Conservation (phyloP, 2,113 vertebrate species). For the Rutilus rutilus region DNA sequence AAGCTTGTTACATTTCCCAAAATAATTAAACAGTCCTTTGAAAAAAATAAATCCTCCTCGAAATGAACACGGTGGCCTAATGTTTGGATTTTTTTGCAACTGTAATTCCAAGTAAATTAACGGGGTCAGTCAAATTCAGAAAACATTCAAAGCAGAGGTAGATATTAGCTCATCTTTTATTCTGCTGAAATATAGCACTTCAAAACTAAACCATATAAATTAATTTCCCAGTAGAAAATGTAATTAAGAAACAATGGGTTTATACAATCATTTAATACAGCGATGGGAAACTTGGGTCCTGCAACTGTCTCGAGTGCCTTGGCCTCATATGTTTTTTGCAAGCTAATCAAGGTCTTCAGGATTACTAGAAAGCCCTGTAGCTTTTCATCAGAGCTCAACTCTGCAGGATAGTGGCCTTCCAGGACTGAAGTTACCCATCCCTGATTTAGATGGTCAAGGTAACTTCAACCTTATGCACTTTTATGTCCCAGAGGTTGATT, state of each 20-base stretch:
- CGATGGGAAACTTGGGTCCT: too few species aligned
- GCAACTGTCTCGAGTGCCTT: too few species aligned
- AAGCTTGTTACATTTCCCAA: slow-evolving; percentile 27
- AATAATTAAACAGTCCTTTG: slow-evolving; percentile 41
- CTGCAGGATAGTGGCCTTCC: too few species aligned
- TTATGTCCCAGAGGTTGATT: too few species aligned
- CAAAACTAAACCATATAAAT: neutral
- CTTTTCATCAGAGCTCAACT: too few species aligned
- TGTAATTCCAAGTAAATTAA: slow-evolving; percentile 38
- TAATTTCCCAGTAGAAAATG: neutral
- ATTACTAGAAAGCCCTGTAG: too few species aligned
- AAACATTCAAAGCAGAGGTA: slow-evolving; percentile 14
- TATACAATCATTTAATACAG: neutral
- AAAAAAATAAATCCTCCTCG: slow-evolving; percentile 34
- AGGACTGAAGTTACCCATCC: too few species aligned
- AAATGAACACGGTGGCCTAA: slow-evolving; percentile 8
- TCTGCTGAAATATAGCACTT: neutral
- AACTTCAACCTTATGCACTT: too few species aligned
- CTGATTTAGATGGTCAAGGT: too few species aligned
- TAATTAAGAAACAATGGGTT: neutral
- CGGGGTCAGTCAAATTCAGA: slow-evolving; percentile 40
- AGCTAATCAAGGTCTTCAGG: too few species aligned
- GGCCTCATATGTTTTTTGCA: too few species aligned
- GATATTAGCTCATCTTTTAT: slow-evolving; percentile 12
- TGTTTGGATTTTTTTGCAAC: slow-evolving; percentile 35